Percentiles rank a stretch among this genome's conserved stretches.
These are phyloP conservation scores for Pempheris klunzingeri DNA, from an alignment of 2,797 vertebrate species.

Conservation along the genomic window DNA sequence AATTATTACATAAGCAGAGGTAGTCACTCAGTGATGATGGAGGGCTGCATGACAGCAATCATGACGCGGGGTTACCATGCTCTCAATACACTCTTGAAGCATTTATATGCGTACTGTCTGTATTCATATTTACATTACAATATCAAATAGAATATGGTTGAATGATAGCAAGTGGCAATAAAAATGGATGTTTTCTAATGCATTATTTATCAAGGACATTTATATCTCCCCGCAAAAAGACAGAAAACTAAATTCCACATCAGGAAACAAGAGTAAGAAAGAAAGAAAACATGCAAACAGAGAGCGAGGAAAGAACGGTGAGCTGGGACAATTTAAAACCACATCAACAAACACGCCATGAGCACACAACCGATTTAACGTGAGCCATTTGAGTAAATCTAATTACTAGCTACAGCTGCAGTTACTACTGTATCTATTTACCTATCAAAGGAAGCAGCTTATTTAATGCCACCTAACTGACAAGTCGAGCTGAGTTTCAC, in stretches of 20 bases:
- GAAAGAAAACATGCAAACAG: not conserved
- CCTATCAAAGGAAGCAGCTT: conserved; percentile 52
- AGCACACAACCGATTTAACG: conserved; percentile 12
- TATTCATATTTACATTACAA: conserved; percentile 22
- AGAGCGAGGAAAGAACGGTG: conserved; percentile 13
- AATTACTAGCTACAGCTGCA: conserved; percentile 51
- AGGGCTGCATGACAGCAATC: conserved; percentile 14
- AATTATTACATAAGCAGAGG: conserved; percentile 55
- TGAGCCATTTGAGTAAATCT: conserved; percentile 43
- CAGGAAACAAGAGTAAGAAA: not conserved
- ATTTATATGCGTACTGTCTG: conserved; percentile 9
- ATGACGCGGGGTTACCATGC: conserved; percentile 31
- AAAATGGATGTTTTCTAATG: conserved; percentile 32
- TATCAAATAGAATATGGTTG: conserved; percentile 8
- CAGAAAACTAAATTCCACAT: conserved; percentile 3
- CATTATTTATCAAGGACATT: conserved; percentile 43
- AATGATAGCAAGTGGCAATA: conserved; percentile 34
- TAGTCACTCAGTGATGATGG: conserved; percentile 31
- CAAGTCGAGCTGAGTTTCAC: conserved; percentile 67
- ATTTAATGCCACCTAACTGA: conserved; percentile 66
- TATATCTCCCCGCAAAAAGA: not conserved
- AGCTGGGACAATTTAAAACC: conserved; percentile 11
- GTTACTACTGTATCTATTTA: conserved; percentile 47
- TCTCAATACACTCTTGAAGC: conserved; percentile 25
- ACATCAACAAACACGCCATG: conserved; percentile 4